Percentiles rank a stretch among this genome's conserved stretches.
phyloP scores from a whole-genome alignment of 2,113 vertebrate species.

The Petroica traversi region DNA sequence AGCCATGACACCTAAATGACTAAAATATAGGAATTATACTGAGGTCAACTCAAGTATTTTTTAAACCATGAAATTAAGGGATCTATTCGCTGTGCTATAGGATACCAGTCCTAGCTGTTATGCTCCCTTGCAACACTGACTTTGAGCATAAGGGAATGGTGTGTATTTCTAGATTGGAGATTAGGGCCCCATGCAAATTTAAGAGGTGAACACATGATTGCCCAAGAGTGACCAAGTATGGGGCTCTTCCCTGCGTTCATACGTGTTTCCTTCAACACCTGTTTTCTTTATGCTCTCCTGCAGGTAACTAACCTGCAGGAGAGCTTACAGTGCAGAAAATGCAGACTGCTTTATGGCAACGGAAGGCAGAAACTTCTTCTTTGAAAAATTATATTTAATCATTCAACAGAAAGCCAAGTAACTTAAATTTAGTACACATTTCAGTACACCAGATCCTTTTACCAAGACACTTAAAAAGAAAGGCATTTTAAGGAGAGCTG shows the following conservation, averaged over 20 bases:
- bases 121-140: constrained; percentile 22
- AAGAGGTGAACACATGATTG: background rate
- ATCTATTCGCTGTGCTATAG: constrained; percentile 2
- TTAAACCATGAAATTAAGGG: constrained; percentile 79
- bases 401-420: background rate
- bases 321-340: no score
- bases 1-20: constrained; percentile 79
- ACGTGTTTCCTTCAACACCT: background rate
- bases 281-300: background rate
- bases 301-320: background rate
- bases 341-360: background rate
- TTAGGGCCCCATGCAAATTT: constrained; percentile 14
- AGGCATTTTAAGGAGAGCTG: background rate
- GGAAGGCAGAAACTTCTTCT: background rate
- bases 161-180: background rate
- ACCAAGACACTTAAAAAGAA: background rate
- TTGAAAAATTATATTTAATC: background rate
- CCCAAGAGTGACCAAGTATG: background rate
- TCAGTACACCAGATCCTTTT: background rate
- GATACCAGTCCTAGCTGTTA: constrained; percentile 24
- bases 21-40: constrained; percentile 78
- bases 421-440: constrained; percentile 13
- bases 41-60: constrained; percentile 79
- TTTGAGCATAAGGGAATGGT: constrained; percentile 5
- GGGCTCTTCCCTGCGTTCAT: background rate